These are phyloP conservation scores for Chloroclystis v-ata DNA, from an alignment of 2,888 invertebrate species.

Conservation along the genomic window DNA sequence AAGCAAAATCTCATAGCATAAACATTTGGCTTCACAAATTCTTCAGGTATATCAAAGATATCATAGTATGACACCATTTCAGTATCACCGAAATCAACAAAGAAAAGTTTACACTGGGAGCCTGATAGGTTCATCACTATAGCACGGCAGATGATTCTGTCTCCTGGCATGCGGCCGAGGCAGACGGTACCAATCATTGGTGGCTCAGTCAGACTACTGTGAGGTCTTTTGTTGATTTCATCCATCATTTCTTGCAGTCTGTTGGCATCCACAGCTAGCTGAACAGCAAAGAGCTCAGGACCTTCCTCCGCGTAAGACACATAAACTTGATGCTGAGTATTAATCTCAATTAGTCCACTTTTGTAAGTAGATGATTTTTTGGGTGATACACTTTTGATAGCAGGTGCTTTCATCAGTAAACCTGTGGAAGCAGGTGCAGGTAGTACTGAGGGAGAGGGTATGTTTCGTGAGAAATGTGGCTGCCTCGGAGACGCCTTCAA, in stretches of 20 bases:
- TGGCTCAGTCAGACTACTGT: slow-evolving; percentile 80
- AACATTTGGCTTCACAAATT: slow-evolving; percentile 83
- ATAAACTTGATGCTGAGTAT: slow-evolving; percentile 81
- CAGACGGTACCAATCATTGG: slow-evolving; percentile 88
- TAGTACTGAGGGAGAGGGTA: not conserved
- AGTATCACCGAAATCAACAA: slow-evolving; percentile 89
- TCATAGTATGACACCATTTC: slow-evolving; percentile 84
- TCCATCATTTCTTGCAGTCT: slow-evolving; percentile 83
- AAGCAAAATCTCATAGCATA: slow-evolving; percentile 87
- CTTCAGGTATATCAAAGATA: slow-evolving; percentile 85
- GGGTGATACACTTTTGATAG: slow-evolving; percentile 47
- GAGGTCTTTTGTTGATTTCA: slow-evolving; percentile 81
- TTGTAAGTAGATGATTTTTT: slow-evolving; percentile 76
- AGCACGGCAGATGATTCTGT: slow-evolving; percentile 84
- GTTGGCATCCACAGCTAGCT: slow-evolving; percentile 79
- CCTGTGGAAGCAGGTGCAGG: slow-evolving; percentile 8
- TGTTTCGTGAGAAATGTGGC: slow-evolving; percentile 44
- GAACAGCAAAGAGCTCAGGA: slow-evolving; percentile 86
- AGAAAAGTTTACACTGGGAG: slow-evolving; percentile 85
- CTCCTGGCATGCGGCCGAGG: slow-evolving; percentile 83
- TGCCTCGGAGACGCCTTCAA: slow-evolving; percentile 57
- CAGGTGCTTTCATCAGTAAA: slow-evolving; percentile 15
- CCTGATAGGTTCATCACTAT: slow-evolving; percentile 85
- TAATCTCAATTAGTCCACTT: slow-evolving; percentile 62
- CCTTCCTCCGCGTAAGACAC: slow-evolving; percentile 89